Base-by-base conservation (phyloP, 1,140 invertebrate genomes). In the Steinernema feltiae region DNA sequence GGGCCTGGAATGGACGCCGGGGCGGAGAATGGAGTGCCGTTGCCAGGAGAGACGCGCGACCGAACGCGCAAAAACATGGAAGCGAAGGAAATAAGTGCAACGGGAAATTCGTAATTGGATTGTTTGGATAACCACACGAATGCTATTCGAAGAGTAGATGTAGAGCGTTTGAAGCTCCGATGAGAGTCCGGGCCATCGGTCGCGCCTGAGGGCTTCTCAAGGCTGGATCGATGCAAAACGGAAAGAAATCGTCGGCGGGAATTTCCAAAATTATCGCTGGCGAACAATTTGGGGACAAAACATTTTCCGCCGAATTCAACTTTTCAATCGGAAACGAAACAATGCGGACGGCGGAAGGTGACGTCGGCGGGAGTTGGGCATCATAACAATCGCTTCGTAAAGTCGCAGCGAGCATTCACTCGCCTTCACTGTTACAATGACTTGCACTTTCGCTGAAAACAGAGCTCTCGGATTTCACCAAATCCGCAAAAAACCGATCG, bases 221-320 rank as follows among this genome's bases (percentile, higher is more conserved):
- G 18, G 35, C 7, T 18, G 35, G 18, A 41, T 41, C 35, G 35
- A 41, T 41, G 35, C 35, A 18, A 18, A 41, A 41, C 35, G 35
- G 35, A 41, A 41, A 18, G 7, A 41, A 41, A 41, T 41, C 35
- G 35, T 41, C 35, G 7, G 2, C 12, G 12, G 24, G 24, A 63
- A n/a, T 63, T 63, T 3, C 53, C n/a, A n/a, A 63, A 63, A 63
- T 63, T 63, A 63, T 63, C 53, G 41, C 24, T 27, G 7, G 53
- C 15, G 15, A n/a, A 63, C 53, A 63, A 63, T 63, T 63, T 63
- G 24, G 2, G 24, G 24, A 41, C 53, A 63, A 63, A 63, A 63
- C 53, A 21, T 27, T 63, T 63, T 63, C 53, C 53, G 53, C 53
- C 35, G 35, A 63, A 63, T 27, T 15, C 53, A 63, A 63, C 53